Conservation (phyloP, 2,888 invertebrate species). For the Hypomecis punctinalis region DNA sequence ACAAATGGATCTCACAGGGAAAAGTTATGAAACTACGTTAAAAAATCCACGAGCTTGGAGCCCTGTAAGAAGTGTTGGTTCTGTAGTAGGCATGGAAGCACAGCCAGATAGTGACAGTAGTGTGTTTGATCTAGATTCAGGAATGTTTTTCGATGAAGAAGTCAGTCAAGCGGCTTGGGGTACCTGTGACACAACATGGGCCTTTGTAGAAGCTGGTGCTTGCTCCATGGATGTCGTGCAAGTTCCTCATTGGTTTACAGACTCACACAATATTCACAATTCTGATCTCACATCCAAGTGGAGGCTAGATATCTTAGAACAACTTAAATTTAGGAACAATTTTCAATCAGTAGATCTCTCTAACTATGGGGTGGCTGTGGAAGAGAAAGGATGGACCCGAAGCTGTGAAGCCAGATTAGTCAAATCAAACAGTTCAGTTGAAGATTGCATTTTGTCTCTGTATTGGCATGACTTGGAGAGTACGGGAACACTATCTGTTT, state of each 20-base stretch:
- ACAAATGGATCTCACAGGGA: constrained; percentile 85
- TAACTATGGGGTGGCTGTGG: constrained; percentile 91
- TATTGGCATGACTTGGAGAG: constrained; percentile 92
- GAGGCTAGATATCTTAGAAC: constrained; percentile 89
- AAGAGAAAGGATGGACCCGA: constrained; percentile 94
- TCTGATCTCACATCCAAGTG: constrained; percentile 89
- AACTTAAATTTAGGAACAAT: constrained; percentile 86
- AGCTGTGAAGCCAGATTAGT: constrained; percentile 91
- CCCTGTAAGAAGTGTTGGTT: constrained; percentile 94
- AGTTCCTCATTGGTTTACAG: constrained; percentile 91
- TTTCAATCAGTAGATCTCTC: constrained; percentile 79
- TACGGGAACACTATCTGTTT: constrained; percentile 90
- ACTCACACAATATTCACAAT: constrained; percentile 84
- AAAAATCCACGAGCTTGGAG: constrained; percentile 94
- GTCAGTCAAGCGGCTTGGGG: constrained; percentile 90
- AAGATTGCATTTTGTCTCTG: constrained; percentile 92
- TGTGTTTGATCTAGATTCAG: constrained; percentile 92
- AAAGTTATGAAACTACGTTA: constrained; percentile 89
- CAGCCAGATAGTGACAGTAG: constrained; percentile 94
- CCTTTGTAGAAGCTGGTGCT: constrained; percentile 92
- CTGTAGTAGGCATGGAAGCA: constrained; percentile 93
- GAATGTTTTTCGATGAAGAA: constrained; percentile 92
- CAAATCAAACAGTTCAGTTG: constrained; percentile 82
- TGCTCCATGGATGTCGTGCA: constrained; percentile 90
- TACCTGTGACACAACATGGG: constrained; percentile 92